Base-by-base conservation (phyloP, 2,113 vertebrate species). In the Xyliphius kryptos region DNA sequence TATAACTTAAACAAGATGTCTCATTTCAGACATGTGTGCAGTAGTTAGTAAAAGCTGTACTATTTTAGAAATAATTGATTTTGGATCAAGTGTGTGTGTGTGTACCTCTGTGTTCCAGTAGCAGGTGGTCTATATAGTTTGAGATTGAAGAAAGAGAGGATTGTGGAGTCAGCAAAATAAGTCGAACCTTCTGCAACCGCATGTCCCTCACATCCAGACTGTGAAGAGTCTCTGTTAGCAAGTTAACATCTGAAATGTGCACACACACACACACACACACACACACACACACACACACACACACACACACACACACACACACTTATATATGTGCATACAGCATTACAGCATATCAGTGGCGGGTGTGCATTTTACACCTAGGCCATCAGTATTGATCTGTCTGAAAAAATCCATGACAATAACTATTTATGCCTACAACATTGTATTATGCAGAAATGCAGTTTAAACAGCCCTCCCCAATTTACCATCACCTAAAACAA, bases 91-190 rank as follows among this genome's bases (percentile, higher is more conserved):
- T n/a, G 20, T 43, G 57, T 58, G 63, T 56, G 26, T 19, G 21
- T 60, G 68, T 87, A 95, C 94, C 91, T 91, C 85, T 76, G 1
- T 86, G 78, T 66, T 94, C 93, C 77, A 78, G 86, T 76, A 95
- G 77, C 74, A 97, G 88, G 67, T 93, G 91, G 36, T 95, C 89
- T 12, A 94, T 75, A 10, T 91, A 92, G 70, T 94, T 90, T 68
- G 89, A 88, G 74, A 88, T 75, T 19, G 91, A 92, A 54, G 92
- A 85, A 64, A 83, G 74, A 37, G 94, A 97, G 68, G 91, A 94
- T 1, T 75, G 89, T 32, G 94, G 92, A 3, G 86, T 78, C 69
- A 98, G 74, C 67, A 95, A 76, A 76, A 94, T 85, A 36, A 92
- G 79, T 64, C 77, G 83, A 48, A 89, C 84, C 6, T 84, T 90